Evolutionary conservation across 2,797 vertebrate genomes (phyloP).

Genomic region (Paramormyrops hopkinsi): DNA sequence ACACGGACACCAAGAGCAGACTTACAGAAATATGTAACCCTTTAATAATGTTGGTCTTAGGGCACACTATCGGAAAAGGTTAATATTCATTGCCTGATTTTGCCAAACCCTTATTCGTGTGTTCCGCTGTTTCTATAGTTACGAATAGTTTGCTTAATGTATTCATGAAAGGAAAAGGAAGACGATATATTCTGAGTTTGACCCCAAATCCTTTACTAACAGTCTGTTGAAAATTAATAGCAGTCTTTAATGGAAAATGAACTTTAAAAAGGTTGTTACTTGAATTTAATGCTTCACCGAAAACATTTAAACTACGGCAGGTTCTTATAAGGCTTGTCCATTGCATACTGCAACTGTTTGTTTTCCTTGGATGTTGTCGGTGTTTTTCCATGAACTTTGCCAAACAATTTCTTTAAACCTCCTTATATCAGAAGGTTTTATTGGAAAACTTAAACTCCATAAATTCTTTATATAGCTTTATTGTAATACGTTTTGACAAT

Average conservation of each 20-base stretch:
- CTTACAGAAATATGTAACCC: not conserved
- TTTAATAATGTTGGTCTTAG: not conserved
- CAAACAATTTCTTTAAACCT: not conserved
- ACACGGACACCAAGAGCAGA: not conserved
- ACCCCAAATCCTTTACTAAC: not conserved
- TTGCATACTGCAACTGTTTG: not conserved
- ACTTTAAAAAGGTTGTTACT: not conserved
- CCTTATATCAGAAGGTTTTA: not conserved
- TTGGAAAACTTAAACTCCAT: not conserved
- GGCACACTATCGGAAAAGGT: not conserved
- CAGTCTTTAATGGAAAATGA: not conserved
- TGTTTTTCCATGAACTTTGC: not conserved
- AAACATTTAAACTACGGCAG: not conserved
- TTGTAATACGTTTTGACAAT: not conserved
- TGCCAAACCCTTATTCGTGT: not conserved
- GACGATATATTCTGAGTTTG: not conserved
- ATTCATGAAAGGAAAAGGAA: not conserved
- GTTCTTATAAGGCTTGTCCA: not conserved
- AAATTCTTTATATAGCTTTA: not conserved
- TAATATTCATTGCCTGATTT: not conserved
- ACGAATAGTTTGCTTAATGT: not conserved
- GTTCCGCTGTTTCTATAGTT: slow-evolving; percentile 16
- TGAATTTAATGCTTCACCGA: not conserved
- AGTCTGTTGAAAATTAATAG: not conserved
- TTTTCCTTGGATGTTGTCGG: not conserved